Percentiles rank a stretch among this genome's conserved stretches.
Conservation (phyloP, 2,113 vertebrate species). For the Gambusia affinis region DNA sequence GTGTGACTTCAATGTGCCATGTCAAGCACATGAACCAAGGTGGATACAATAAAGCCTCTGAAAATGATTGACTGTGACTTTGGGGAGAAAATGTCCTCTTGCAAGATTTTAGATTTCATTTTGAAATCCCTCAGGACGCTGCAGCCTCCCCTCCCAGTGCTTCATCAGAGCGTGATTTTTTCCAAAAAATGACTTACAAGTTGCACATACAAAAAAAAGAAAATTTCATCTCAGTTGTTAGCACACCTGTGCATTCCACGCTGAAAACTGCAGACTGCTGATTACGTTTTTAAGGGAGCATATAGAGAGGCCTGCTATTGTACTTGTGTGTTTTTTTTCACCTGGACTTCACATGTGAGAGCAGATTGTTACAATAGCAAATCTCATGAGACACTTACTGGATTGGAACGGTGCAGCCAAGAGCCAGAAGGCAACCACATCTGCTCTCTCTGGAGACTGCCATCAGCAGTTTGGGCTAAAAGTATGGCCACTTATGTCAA, state of each 20-base stretch:
- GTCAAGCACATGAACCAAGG: conserved; percentile 34
- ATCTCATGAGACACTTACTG: conserved; percentile 70
- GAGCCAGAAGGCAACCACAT: conserved; percentile 76
- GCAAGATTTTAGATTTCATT: conserved; percentile 33
- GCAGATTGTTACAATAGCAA: conserved; percentile 59
- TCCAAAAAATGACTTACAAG: conserved; percentile 4
- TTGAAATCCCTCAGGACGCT: conserved; percentile 24
- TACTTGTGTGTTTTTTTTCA: conserved; percentile 48
- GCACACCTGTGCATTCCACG: conserved; percentile 26
- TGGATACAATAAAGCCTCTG: conserved; percentile 32
- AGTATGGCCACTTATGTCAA: conserved; percentile 62
- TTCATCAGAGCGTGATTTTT: conserved; percentile 29
- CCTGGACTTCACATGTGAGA: conserved; percentile 46
- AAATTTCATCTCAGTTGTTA: conserved; percentile 52
- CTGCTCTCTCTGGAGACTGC: conserved; percentile 74
- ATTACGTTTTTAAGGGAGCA: conserved; percentile 46
- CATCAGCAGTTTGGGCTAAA: conserved; percentile 69
- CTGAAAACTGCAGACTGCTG: conserved; percentile 36
- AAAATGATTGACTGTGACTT: conserved; percentile 56
- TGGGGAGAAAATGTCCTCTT: conserved; percentile 22
- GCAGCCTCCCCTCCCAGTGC: conserved; percentile 25
- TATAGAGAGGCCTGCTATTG: conserved; percentile 42
- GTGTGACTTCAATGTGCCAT: conserved; percentile 46
- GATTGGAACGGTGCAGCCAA: conserved; percentile 65
- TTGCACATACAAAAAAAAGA: conserved; percentile 10